phyloP scores from a whole-genome alignment of 2,797 vertebrate species.

The Enteromius viviparus region DNA sequence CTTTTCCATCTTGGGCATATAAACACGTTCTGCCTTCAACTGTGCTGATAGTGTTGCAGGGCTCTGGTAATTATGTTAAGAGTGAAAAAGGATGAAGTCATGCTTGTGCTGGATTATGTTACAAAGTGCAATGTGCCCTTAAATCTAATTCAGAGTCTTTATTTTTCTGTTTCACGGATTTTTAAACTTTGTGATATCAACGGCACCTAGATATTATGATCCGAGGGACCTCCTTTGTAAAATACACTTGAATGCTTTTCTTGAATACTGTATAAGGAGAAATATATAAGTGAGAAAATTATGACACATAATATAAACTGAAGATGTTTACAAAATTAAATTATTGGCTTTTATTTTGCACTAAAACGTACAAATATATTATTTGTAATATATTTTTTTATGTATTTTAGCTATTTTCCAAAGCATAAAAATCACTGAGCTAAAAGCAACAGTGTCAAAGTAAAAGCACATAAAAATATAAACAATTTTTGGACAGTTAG shows the following conservation, averaged over 20 bases:
- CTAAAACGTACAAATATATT: neutral
- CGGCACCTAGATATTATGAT: neutral
- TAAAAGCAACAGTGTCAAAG: neutral
- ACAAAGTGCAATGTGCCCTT: constrained; percentile 14
- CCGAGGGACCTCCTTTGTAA: neutral
- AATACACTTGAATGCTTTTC: neutral
- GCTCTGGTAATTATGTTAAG: constrained; percentile 23
- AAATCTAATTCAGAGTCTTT: constrained; percentile 17
- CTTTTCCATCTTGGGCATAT: neutral
- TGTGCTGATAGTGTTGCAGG: constrained; percentile 23
- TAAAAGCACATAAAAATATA: neutral
- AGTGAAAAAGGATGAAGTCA: constrained; percentile 35
- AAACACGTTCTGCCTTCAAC: neutral
- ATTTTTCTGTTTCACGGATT: constrained; percentile 3
- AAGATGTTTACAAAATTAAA: neutral
- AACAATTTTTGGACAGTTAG: neutral
- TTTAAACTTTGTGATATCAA: neutral
- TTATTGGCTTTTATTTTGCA: neutral
- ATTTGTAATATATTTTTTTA: neutral
- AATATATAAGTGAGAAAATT: neutral
- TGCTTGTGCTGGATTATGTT: constrained; percentile 27
- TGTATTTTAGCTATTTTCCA: neutral
- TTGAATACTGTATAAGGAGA: neutral
- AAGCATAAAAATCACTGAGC: neutral
- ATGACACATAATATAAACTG: neutral